Evolutionary conservation across 2,888 invertebrate genomes (phyloP).

Genomic region (Eupithecia dodoneata): DNA sequence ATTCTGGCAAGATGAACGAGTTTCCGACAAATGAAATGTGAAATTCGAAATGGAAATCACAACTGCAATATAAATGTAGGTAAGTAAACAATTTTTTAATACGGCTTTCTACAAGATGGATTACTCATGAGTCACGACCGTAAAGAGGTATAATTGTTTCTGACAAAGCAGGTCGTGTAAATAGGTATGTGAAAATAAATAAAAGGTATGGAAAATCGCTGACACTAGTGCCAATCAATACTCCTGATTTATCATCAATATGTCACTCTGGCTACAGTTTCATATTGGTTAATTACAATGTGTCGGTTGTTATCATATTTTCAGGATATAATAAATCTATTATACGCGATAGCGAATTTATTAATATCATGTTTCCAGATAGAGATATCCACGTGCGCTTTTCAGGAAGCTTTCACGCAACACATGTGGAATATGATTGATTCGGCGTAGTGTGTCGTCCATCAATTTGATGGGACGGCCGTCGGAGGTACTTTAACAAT

Average conservation of each 20-base stretch:
- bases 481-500: conserved; percentile 27
- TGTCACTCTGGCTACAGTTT: conserved; percentile 6
- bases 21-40: conserved; percentile 20
- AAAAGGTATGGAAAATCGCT: not conserved
- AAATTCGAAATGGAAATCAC: conserved; percentile 18
- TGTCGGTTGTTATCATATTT: conserved; percentile 9
- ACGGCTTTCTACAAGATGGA: not conserved
- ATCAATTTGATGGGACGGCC: conserved; percentile 39
- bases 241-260: conserved; percentile 4
- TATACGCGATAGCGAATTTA: conserved; percentile 18
- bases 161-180: not conserved
- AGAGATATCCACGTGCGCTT: conserved; percentile 23
- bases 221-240: not conserved
- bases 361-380: conserved; percentile 16
- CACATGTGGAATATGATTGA: conserved; percentile 38
- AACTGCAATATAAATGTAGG: conserved; percentile 11
- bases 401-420: conserved; percentile 29
- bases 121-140: not conserved
- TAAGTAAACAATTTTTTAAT: conserved; percentile 18
- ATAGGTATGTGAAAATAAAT: not conserved
- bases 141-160: not conserved
- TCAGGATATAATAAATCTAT: conserved; percentile 10
- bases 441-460: conserved; percentile 36
- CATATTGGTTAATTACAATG: conserved; percentile 9
- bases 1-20: conserved; percentile 14